Base-by-base conservation (phyloP, 2,797 vertebrate species). In the Tympanoctomys barrerae region DNA sequence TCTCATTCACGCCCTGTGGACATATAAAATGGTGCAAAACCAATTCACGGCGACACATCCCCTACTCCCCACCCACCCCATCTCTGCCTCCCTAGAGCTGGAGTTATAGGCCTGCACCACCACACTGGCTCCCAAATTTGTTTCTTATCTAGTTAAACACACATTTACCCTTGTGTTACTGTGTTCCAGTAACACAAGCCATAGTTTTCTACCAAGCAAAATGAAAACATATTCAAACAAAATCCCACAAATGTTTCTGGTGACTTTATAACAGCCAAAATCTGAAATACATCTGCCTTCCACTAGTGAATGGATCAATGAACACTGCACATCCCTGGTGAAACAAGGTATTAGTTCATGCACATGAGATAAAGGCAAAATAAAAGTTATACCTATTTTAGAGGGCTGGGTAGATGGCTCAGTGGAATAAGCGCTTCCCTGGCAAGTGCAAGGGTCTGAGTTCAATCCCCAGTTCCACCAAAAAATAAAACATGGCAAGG, bases 141-240 rank as follows among this genome's bases (percentile, higher is more conserved):
- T 21, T 54, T 54, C 42, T 92, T 70, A 86, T 24, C 13, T 57
- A 84, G 31, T 84, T 91, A 80, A 73, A 94, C 12, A 87, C 22
- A 42, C 3, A 8, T 66, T 80, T 62, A 87, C 36, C 1, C 42
- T 42, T 42, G 42, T 42, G 42, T 42, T 42, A 42, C 28, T 89
- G 71, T 86, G 39, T 26, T 33, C 13, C 31, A 87, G n/a, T 16
- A 90, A 70, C 18, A 87, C 8, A 4, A 83, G 19, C 83, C 57
- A 31, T 86, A 21, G n/a, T 6, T 77, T 77, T 57, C 68, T 88
- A 81, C 42, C 79, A 54, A n/a, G 49, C 70, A 33, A 91, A 97
- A 95, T n/a, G 62, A 87, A 93, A 85, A 78, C 28, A 54, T 5
- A 31, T 61, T 88, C 66, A 62, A 33, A 93, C 39, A 77, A 92